These are phyloP conservation scores for Harmothoe impar DNA, from an alignment of 2,888 invertebrate species.

Conservation along the genomic window DNA sequence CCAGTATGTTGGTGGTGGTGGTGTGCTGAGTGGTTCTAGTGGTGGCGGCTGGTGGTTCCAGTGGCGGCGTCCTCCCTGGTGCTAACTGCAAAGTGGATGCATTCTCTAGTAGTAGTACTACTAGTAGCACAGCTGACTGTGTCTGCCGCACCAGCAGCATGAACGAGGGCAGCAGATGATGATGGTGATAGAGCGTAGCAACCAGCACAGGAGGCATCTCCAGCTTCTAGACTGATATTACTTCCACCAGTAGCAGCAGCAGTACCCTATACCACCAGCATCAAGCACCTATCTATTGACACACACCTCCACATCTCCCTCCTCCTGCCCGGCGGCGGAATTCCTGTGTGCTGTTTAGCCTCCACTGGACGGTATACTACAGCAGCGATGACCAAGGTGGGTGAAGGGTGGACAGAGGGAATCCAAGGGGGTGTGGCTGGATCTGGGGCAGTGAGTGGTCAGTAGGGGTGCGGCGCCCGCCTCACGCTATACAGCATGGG, in stretches of 20 bases:
- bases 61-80: constrained; percentile 35
- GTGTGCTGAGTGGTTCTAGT: background rate
- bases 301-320: background rate
- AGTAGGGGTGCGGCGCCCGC: background rate
- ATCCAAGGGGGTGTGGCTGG: background rate
- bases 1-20: background rate
- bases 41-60: constrained; percentile 31
- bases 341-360: background rate
- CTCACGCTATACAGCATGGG: background rate
- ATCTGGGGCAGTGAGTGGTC: background rate
- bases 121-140: background rate
- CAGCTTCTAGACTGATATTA: background rate
- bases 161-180: background rate
- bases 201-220: background rate
- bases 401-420: background rate
- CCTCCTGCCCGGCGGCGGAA: background rate
- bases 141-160: constrained; percentile 6
- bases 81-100: constrained; percentile 28
- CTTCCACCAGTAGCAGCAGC: background rate
- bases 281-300: background rate
- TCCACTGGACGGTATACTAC: background rate
- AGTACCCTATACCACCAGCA: background rate
- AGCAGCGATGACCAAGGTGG: constrained; percentile 29
- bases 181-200: background rate
- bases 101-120: background rate